phyloP scores from a whole-genome alignment of 2,888 invertebrate genomes.

The Hypomecis punctinalis region DNA sequence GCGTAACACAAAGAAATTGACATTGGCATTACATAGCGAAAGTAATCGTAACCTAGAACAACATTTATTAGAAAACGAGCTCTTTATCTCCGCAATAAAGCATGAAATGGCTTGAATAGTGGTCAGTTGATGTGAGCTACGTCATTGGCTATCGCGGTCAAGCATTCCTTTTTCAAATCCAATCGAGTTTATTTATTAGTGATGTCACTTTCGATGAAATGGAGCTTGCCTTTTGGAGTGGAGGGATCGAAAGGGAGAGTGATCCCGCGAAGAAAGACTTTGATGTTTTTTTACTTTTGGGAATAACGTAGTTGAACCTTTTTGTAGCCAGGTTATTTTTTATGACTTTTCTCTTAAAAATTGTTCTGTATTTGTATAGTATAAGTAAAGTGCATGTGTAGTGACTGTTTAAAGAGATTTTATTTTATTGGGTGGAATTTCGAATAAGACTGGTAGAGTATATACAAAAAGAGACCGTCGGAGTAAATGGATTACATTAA shows the following conservation, averaged over 20 bases:
- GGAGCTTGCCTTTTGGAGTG: constrained; percentile 8
- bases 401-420: too few species aligned
- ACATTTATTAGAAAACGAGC: constrained; percentile 35
- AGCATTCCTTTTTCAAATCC: constrained; percentile 34
- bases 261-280: constrained; percentile 8
- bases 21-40: constrained; percentile 81
- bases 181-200: constrained; percentile 34
- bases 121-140: constrained; percentile 22
- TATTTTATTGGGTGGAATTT: too few species aligned
- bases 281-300: neutral
- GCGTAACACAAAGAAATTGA: constrained; percentile 76
- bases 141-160: constrained; percentile 52
- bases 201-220: constrained; percentile 34
- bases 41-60: constrained; percentile 56
- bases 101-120: neutral
- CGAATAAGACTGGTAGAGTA: too few species aligned
- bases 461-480: too few species aligned
- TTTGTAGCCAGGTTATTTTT: neutral
- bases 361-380: too few species aligned
- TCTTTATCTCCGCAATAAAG: constrained; percentile 24
- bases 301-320: neutral
- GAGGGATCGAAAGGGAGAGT: constrained; percentile 25
- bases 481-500: too few species aligned
- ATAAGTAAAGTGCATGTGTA: too few species aligned
- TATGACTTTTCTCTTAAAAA: too few species aligned